Evolutionary conservation across 2,888 invertebrate genomes (phyloP), one percentile per base, ranked within the genome.

Genomic region (Mylabris sibirica): DNA sequence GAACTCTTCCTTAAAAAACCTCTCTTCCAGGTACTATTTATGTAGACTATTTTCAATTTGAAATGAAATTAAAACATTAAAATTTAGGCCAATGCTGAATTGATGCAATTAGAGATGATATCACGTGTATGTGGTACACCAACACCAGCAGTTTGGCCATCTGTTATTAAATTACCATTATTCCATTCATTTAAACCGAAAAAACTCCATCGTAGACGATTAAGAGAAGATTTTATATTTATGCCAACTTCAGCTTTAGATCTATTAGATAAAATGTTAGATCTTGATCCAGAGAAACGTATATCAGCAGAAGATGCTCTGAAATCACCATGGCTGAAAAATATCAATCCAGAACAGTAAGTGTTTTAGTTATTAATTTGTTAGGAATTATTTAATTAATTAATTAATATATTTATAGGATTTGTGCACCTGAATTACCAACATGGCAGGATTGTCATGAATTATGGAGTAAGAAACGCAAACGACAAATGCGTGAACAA

Each of bases 371-470:
- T 66, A 30, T 60, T 62, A 17, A 20, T n/a, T n/a, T n/a, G 26
- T 44, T 44, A 41, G 3, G 3, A 41, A 41, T 41, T 41, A 35
- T 6, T 41, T 41, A 41, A n/a, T 17, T 60, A 49, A 38, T 53
- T 59, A 1, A 5, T 63, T 11, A n/a, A 49, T 71, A 12, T 63
- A 62, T 67, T 70, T 84, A 49, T 83, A 95, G 95, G 85, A 94
- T 95, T 92, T 88, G 92, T 63, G 91, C 92, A 0, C 94, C 95
- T 0, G 91, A 92, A 84, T 86, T 99, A 74, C 98, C 98, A 0
- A 95, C 93, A 35, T 96, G 96, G 92, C 98, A 99, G 86, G 99
- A 99, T 86, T 99, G 99, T 84, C 99, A 99, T 87, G 99, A 99
- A 86, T 89, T 99, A 82, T 99, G 99, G 98, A 96, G 97, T 79